Evolutionary conservation across 2,797 vertebrate species (phyloP), one percentile per base, ranked within the genome.

Genomic region (Poecile montanus): DNA sequence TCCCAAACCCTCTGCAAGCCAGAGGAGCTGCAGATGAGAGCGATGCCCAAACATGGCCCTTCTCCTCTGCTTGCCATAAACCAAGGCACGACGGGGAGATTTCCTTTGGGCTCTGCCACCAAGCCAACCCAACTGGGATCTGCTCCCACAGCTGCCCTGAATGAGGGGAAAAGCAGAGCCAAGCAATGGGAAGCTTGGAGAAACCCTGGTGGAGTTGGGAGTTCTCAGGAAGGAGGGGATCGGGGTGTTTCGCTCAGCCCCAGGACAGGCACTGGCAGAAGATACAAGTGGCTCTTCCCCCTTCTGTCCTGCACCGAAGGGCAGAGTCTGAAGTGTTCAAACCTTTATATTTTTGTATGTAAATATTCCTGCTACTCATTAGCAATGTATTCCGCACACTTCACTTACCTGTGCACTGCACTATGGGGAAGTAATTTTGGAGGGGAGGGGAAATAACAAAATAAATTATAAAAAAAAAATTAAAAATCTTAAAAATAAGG

Each of bases 291-390:
- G 90, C 60, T 88, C 81, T 93, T 93, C 50, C 57, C 60, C 66
- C 58, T 82, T 79, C 65, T 83, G 57, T 66, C 68, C 77, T 75
- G 62, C 75, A 48, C 38, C 0, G 4, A 84, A 88, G 61, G 88
- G 84, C 78, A 77, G 93, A 88, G 83, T 42, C 67, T 26, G 85
- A 85, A 60, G 68, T 13, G 48, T 89, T 93, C 42, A 89, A 54
- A 73, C 83, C 38, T 42, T 73, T 86, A 2, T 89, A 67, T 89
- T 89, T 94, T 94, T 90, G 54, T 92, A 91, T 92, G 89, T 96
- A 96, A 93, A 94, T 94, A 95, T 48, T 86, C 88, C 94, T 84
- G 91, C 88, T 94, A 54, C 54, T 71, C 76, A 45, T 66, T 54
- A 89, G 87, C 85, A 7, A 94, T 72, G 73, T 93, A 94, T 36